Base-by-base conservation (phyloP, 2,113 vertebrate species). In the Osmerus mordax region DNA sequence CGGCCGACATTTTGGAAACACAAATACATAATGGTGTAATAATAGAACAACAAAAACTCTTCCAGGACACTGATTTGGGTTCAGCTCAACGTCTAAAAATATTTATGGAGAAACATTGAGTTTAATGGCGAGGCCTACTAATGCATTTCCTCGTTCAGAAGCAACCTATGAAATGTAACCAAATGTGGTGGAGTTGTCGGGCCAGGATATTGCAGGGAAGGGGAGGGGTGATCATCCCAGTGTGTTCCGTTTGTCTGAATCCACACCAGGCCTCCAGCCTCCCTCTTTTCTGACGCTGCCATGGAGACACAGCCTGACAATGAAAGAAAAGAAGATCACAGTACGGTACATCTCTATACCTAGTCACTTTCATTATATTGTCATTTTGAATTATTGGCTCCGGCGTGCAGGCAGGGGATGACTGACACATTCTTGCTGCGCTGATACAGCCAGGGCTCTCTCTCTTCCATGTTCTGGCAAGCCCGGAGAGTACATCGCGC, bases 381-480 rank as follows among this genome's bases (percentile, higher is more conserved):
- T 91, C 87, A 87, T 91, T 87, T 86, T 87, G 79, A 92, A 89
- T 91, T 85, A 89, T 89, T 86, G 79, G 84, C 83, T 77, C 78
- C 73, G 77, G 83, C 82, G 84, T 83, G 87, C 87, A 89, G 88
- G 84, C 41, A 86, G 86, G 83, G 84, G 78, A 85, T 89, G 88
- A 91, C 85, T 85, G 89, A 88, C 87, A 81, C 87, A 88, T 90
- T 90, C 84, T 86, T 85, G 78, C 63, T 64, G 84, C 84, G 80
- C 74, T 76, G 87, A 78, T 82, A 85, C 65, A 55, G 78, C 83
- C 86, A 70, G 82, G 85, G 78, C 86, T 47, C 41, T 47, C 41
- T 47, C 41, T 47, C 41, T 47, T 82, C 47, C 87, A 8, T 87
- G 89, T 91, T 85, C 89, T 91, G 91, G 90, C 90, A 90, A 80